phyloP scores from a whole-genome alignment of 2,888 invertebrate genomes.

The Drosophila gaucha region DNA sequence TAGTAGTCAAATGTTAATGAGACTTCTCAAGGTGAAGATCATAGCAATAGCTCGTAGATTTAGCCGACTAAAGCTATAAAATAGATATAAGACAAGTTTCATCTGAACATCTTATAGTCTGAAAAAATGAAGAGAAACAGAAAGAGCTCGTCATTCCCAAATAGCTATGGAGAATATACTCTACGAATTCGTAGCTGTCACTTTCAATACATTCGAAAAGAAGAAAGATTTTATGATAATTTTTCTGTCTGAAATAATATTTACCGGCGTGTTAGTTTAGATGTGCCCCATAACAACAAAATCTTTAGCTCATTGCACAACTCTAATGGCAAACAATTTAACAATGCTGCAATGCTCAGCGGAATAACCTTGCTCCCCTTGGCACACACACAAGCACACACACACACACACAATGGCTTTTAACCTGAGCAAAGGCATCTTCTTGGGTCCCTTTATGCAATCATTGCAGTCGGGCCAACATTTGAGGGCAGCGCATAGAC shows the following conservation, averaged over 20 bases:
- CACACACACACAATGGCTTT: slow-evolving; percentile 49
- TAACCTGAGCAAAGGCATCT: slow-evolving; percentile 39
- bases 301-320: slow-evolving; percentile 27
- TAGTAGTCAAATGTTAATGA: too few relatives aligned
- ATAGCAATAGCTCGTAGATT: too few relatives aligned
- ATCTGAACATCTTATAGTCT: background rate
- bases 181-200: too few relatives aligned
- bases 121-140: background rate
- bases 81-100: background rate
- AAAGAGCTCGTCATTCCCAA: too few relatives aligned
- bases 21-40: too few relatives aligned
- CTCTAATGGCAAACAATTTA: slow-evolving; percentile 50
- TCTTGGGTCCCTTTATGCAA: slow-evolving; percentile 63
- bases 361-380: slow-evolving; percentile 65
- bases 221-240: background rate
- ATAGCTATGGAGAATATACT: too few relatives aligned
- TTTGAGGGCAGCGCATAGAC: slow-evolving; percentile 24
- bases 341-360: slow-evolving; percentile 55
- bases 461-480: slow-evolving; percentile 60
- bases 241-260: background rate
- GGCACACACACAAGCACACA: slow-evolving; percentile 20
- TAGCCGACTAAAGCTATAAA: too few relatives aligned
- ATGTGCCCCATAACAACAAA: slow-evolving; percentile 18
- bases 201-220: too few relatives aligned
- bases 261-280: slow-evolving; percentile 12